These are phyloP conservation scores for Antrozous pallidus DNA, from an alignment of 2,797 vertebrate species.

Conservation along the genomic window DNA sequence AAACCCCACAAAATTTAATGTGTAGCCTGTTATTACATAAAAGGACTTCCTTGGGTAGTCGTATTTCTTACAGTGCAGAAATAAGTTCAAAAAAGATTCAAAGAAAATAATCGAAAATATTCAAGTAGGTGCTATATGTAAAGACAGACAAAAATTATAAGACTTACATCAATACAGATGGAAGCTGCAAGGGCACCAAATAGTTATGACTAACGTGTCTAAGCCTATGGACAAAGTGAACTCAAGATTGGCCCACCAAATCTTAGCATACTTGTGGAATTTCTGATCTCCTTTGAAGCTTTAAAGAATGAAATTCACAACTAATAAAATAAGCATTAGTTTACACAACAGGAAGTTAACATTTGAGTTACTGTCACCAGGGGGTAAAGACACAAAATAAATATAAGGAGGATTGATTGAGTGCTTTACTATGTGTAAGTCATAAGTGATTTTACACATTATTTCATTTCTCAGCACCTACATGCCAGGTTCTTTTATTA, in stretches of 20 bases:
- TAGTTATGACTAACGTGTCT: neutral
- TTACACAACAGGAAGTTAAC: neutral
- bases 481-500: neutral
- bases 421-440: neutral
- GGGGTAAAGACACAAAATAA: neutral
- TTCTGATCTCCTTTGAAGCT: neutral
- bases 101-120: neutral
- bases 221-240: neutral
- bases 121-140: neutral
- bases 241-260: neutral
- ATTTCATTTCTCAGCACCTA: neutral
- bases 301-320: constrained; percentile 4
- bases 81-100: neutral
- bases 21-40: neutral
- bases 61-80: neutral
- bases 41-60: neutral
- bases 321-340: neutral
- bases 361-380: neutral
- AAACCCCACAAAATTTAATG: neutral
- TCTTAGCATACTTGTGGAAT: neutral
- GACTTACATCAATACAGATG: neutral
- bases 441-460: neutral
- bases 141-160: neutral
- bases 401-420: neutral
- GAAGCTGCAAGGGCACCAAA: neutral